A percentile compares a stretch with the other conserved stretches of the same genome.
Evolutionary conservation across 1,140 invertebrate species (phyloP).

Genomic region (Aphis craccivora): DNA sequence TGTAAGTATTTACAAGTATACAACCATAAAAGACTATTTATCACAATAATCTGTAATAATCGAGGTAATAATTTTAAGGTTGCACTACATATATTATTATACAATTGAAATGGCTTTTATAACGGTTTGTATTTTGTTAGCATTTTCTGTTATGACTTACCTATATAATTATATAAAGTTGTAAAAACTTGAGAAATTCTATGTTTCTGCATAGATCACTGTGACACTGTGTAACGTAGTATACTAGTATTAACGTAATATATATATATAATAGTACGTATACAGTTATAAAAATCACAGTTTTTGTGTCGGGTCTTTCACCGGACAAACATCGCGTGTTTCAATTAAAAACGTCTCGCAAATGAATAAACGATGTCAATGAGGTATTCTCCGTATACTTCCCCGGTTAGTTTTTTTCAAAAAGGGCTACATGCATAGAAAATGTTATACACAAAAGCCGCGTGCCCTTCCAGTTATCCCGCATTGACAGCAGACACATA

Average conservation of each 20-base stretch:
- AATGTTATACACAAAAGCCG: not conserved
- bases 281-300: not conserved
- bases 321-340: not conserved
- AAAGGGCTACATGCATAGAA: not conserved
- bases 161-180: too few species aligned
- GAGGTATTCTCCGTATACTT: not conserved
- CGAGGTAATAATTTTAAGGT: too few species aligned
- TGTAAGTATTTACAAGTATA: slow-evolving; percentile 69
- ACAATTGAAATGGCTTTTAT: too few species aligned
- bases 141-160: too few species aligned
- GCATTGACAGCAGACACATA: too few species aligned
- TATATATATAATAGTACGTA: not conserved
- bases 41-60: not conserved
- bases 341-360: not conserved
- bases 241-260: too few species aligned
- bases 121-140: too few species aligned
- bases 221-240: too few species aligned
- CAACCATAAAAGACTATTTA: not conserved
- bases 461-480: not conserved
- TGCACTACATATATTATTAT: not conserved
- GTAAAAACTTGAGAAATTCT: too few species aligned
- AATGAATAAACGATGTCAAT: not conserved
- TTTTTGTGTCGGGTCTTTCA: not conserved
- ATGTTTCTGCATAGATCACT: too few species aligned
- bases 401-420: not conserved